Evolutionary conservation across 2,113 vertebrate species (phyloP).

Genomic region (Mastomys natalensis): DNA sequence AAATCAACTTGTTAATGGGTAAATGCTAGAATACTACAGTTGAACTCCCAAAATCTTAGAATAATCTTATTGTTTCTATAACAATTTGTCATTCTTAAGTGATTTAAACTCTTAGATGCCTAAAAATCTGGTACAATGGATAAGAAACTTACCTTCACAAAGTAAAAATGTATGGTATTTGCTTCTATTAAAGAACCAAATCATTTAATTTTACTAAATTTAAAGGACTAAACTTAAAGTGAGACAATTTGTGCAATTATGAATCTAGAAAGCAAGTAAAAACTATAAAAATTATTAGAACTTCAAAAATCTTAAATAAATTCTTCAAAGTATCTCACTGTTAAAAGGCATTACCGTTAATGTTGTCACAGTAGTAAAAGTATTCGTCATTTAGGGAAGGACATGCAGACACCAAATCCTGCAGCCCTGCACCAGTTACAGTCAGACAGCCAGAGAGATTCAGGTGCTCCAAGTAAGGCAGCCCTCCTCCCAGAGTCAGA

Average conservation of each 20-base stretch:
- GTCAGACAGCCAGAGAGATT: constrained; percentile 97
- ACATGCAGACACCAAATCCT: constrained; percentile 95
- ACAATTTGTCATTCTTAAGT: constrained; percentile 15
- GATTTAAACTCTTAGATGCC: not conserved
- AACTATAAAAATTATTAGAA: constrained; percentile 45
- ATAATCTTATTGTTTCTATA: constrained; percentile 30
- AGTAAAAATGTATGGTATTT: not conserved
- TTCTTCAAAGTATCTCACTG: constrained; percentile 37
- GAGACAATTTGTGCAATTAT: not conserved
- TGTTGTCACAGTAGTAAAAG: constrained; percentile 99
- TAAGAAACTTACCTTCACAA: constrained; percentile 59
- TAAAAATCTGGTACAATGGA: not conserved
- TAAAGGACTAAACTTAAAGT: constrained; percentile 63
- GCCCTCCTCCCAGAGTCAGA: constrained; percentile 94
- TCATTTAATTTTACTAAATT: constrained; percentile 47
- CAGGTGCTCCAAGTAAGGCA: constrained; percentile 95
- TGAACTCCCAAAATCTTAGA: not conserved
- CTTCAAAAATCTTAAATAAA: not conserved
- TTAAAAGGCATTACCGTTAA: constrained; percentile 93
- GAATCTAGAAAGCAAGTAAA: constrained; percentile 53
- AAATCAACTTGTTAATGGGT: not conserved
- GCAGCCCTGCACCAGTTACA: constrained; percentile 95
- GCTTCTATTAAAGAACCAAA: constrained; percentile 54
- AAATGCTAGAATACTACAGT: not conserved
- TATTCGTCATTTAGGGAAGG: constrained; percentile 97